Percentiles rank a stretch among this genome's conserved stretches.
phyloP scores from a whole-genome alignment of 2,888 invertebrate species.

The Gasteruption jaculator region DNA sequence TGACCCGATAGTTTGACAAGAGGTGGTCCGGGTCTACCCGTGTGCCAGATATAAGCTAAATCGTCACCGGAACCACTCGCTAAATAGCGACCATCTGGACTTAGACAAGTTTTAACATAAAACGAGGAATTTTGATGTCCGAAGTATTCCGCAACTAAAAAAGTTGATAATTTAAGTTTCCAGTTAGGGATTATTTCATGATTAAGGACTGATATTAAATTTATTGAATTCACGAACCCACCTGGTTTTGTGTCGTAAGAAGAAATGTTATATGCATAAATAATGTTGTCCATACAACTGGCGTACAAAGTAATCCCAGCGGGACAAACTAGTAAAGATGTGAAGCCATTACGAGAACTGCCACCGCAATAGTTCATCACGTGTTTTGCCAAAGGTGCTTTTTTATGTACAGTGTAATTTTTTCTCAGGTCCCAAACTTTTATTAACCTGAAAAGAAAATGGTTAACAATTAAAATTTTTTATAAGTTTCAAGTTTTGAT shows the following conservation, averaged over 20 bases:
- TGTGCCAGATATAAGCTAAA: slow-evolving; percentile 82
- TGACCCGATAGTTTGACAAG: slow-evolving; percentile 72
- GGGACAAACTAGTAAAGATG: slow-evolving; percentile 72
- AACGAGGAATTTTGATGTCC: slow-evolving; percentile 79
- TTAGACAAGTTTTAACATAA: slow-evolving; percentile 79
- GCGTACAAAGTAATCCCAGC: slow-evolving; percentile 70
- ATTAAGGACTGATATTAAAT: no score
- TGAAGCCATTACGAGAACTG: slow-evolving; percentile 68
- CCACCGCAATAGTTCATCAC: slow-evolving; percentile 71
- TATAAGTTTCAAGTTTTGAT: no score
- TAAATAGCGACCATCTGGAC: slow-evolving; percentile 75
- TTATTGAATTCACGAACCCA: slow-evolving; percentile 30
- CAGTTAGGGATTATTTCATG: no score
- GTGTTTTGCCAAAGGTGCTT: slow-evolving; percentile 68
- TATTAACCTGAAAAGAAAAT: slow-evolving; percentile 56
- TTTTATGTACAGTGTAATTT: slow-evolving; percentile 67
- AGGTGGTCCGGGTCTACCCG: slow-evolving; percentile 60
- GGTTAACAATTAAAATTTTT: no score
- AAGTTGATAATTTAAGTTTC: not conserved
- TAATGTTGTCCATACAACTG: slow-evolving; percentile 80
- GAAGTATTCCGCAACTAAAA: slow-evolving; percentile 48
- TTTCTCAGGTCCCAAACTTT: slow-evolving; percentile 87
- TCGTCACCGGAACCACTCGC: slow-evolving; percentile 87
- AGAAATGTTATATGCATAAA: slow-evolving; percentile 79
- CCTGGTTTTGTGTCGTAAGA: slow-evolving; percentile 65